Conservation (phyloP, 2,888 invertebrate genomes). For the Creontiades dilutus region DNA sequence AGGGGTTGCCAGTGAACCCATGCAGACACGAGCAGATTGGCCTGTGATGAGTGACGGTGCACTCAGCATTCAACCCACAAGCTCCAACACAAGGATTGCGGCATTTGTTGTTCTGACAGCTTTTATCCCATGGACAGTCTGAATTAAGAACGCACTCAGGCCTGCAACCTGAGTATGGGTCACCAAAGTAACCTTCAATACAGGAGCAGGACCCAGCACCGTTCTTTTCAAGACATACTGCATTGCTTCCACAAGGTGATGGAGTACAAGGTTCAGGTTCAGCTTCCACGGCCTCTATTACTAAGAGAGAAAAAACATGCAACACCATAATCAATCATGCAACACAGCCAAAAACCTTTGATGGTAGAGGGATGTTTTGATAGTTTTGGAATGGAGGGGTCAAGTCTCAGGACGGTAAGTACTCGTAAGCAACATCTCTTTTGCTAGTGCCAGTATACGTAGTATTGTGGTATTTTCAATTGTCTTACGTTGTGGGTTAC, state of each 20-base stretch:
- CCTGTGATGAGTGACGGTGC: conserved; percentile 89
- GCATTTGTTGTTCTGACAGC: conserved; percentile 89
- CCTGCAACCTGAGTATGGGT: conserved; percentile 88
- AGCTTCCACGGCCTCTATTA: conserved; percentile 76
- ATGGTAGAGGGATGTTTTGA: neutral
- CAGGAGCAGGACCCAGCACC: conserved; percentile 86
- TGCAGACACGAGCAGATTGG: conserved; percentile 87
- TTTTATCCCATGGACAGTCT: conserved; percentile 83
- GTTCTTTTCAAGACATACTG: conserved; percentile 86
- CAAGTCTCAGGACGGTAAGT: neutral
- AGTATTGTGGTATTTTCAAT: neutral
- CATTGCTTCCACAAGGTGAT: conserved; percentile 89
- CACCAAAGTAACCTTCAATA: conserved; percentile 86
- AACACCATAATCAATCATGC: conserved; percentile 47
- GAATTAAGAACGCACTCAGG: conserved; percentile 89
- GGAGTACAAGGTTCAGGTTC: conserved; percentile 83
- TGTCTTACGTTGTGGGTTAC: conserved; percentile 79
- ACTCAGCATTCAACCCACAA: conserved; percentile 89
- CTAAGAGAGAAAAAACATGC: conserved; percentile 68
- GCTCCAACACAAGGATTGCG: conserved; percentile 88
- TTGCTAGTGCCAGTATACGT: conserved; percentile 24
- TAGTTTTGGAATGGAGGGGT: neutral
- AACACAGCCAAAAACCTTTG: neutral
- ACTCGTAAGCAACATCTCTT: conserved; percentile 72
- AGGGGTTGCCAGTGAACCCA: conserved; percentile 89